Base-by-base conservation (phyloP, 2,888 invertebrate genomes). In the Romanomermis culicivorax region DNA sequence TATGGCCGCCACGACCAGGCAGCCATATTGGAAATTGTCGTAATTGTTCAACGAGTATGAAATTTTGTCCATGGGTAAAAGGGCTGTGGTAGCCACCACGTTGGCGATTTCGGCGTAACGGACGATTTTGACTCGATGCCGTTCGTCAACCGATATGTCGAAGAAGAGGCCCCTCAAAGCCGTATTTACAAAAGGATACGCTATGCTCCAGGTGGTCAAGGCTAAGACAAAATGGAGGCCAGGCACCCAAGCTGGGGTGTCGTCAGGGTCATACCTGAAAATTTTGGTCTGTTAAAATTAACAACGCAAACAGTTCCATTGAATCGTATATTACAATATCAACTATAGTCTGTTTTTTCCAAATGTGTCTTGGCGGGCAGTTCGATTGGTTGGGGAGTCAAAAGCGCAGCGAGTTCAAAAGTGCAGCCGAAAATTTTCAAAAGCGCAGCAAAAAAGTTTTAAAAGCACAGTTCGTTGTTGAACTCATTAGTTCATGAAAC, bases 11-110 rank as follows among this genome's bases (percentile, higher is more conserved):
- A 45, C 47, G 4, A 23, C 47, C 7, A 45, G 14, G 23, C 47
- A n/a, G 24, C 47, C 7, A 23, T 20, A 45, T 7, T 36, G 52
- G 42, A 52, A 52, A 30, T 11, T 42, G 36, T 29, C 11, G 24
- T 29, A 52, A 52, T 52, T 24, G 17, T 26, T 29, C n/a, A 36
- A 7, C 23, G 52, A 52, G 2, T 52, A 20, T 3, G 52, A 52
- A n/a, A 52, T 14, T 42, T 30, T 36, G 42, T 52, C 52, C n/a
- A 52, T 26, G 3, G 52, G 52, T 17, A 52, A 52, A 11, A 52
- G 20, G 20, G 42, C 52, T 14, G 29, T 42, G 17, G 42, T 20
- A 4, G 29, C 52, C 23, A 52, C 23, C 17, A 30, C 3, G 4
- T 17, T 11, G 23, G 42, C 42, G 4, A 52, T 23, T 23, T 26